Base-by-base conservation (phyloP, 2,888 invertebrate genomes). In the Ennomos fuscantarius region DNA sequence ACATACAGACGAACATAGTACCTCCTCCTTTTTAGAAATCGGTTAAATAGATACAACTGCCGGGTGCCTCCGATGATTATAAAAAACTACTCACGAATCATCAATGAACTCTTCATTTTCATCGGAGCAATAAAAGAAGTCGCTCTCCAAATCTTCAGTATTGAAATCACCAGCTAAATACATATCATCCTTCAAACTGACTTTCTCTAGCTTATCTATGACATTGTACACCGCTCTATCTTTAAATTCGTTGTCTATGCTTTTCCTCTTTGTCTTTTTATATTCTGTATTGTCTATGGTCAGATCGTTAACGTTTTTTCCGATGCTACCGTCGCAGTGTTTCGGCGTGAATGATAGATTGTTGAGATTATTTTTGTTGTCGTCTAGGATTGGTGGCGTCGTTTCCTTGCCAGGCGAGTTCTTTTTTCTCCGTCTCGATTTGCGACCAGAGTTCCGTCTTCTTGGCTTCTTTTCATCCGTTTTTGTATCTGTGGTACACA, bases 241-340 rank as follows among this genome's bases (percentile, higher is more conserved):
- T 2, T 72, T 73, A 8, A 74, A 79, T 0, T 54, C 48, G 5
- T 62, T 62, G 55, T 66, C 63, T 54, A 69, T 70, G 37, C 73
- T 66, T 70, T 73, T 70, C 57, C 68, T 73, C 3, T 62, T 72
- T 0, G 62, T 55, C 39, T 67, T 71, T 60, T 63, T 70, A 64
- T 66, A 76, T 15, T 74, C 70, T 0, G 68, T 67, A 67, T 68
- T 74, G 24, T 75, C 70, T 1, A 69, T 68, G 2, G 68, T 74
- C 0, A 91, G 62, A 55, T 88, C 78, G 37, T 91, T 91, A 0
- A 90, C 91, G 43, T 90, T 90, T 43, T 89, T 89, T 0, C 90
- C 91, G 0, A 89, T 70, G 1, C 72, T 82, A 0, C 78, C 81
- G 41, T 79, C 79, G n/a, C 70, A 68, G 0, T 68, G 63, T 54